Evolutionary conservation across 2,888 invertebrate genomes (phyloP), one percentile per base, ranked within the genome.

Genomic region (Scaptomyza tumidula): DNA sequence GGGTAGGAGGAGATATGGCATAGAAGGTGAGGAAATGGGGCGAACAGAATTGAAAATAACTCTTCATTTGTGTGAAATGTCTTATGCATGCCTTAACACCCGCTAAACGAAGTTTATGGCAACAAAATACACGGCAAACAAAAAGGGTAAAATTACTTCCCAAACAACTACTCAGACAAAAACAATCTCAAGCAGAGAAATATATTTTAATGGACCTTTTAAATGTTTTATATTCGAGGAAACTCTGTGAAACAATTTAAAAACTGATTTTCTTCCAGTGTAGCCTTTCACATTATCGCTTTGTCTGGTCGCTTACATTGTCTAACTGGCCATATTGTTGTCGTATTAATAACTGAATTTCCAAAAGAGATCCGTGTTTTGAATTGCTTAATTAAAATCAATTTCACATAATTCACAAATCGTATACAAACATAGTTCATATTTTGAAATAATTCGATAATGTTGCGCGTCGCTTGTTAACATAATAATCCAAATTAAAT

Each of bases 301-400:
- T 71, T 56, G 58, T 58, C 49, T 50, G 6, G 29, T 27, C n/a
- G 10, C 11, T 16, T n/a, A 14, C 31, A 55, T 70, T 71, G 73
- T 50, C 60, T 56, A 54, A 56, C 52, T 11, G 56, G 33, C 33
- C 33, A 16, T 19, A 13, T 13, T 33, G 6, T 33, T 35, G 10
- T n/a, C 35, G 19, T 48, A 43, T 63, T 72, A 82, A 85, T 80
- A 60, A 67, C 59, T 59, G 45, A 41, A 61, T 85, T 63, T 58
- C 52, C 52, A 41, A 58, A 69, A 77, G 62, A 54, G 59, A 27
- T 4, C 13, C 53, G 35, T 11, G 54, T 33, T 48, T 57, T 33
- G 49, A 85, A 87, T 81, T 66, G 65, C 62, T 82, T 66, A 72
- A 82, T 87, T 75, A 35, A 64, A 85, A 61, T 68, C 61, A 60